Base-by-base conservation (phyloP, 2,113 vertebrate species). In the Agapornis roseicollis region DNA sequence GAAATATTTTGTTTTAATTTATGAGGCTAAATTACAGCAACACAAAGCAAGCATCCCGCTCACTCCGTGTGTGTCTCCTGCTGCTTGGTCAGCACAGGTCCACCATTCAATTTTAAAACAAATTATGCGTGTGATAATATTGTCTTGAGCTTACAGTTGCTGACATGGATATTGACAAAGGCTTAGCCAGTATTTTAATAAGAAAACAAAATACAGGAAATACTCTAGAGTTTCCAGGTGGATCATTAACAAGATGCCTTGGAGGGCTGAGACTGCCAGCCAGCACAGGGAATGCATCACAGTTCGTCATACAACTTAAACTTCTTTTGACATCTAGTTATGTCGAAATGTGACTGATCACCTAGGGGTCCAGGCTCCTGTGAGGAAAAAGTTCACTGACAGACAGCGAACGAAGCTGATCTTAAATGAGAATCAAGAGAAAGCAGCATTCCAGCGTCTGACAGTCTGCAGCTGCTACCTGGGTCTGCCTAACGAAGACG, bases 391-490 rank as follows among this genome's bases (percentile, higher is more conserved):
- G 98, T 98, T 99, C 98, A 98, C 98, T 99, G 98, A 99, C 98
- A 98, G 98, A 98, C 98, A 97, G 98, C 97, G 92, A 93, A 91
- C 93, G 90, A 93, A 98, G 98, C 96, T 94, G 97, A 98, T 98
- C 98, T 98, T 99, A 99, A 99, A 99, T 98, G 97, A 98, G 98
- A 98, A 98, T 98, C 98, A 98, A 98, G 99, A 99, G 98, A 96
- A 98, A 98, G 97, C 93, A 94, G 98, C 97, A 97, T 96, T 97
- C 97, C 76, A 93, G 88, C 24, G 74, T 93, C 98, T 99, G 99
- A 99, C 99, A 99, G 98, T 98, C 98, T 97, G 98, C 99, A 99
- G 98, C 99, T 98, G 98, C 98, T 98, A 97, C 98, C 98, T 99
- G 99, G 98, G 97, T 98, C 98, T 98, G 98, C 98, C 98, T 99